Percentiles rank a stretch among this genome's conserved stretches.
phyloP scores from a whole-genome alignment of 1,140 invertebrate species.

The Anoplolepis gracilipes region DNA sequence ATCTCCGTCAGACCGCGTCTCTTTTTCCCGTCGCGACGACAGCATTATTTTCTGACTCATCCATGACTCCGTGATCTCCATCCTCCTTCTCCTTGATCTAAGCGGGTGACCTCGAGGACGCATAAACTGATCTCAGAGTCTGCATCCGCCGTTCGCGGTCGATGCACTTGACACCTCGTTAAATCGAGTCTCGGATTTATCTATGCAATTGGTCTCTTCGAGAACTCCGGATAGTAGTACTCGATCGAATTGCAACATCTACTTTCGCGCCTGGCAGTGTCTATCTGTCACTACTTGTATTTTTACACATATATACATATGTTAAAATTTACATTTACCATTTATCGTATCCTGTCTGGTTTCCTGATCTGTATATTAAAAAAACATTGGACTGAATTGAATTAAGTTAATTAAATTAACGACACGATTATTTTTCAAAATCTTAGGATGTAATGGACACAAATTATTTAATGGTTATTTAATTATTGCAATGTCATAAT shows the following conservation, averaged over 20 bases:
- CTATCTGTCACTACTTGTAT: not conserved
- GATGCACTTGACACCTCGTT: constrained; percentile 16
- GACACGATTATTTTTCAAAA: not conserved
- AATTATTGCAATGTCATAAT: not conserved
- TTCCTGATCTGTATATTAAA: not conserved
- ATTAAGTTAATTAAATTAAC: not conserved
- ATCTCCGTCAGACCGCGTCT: constrained; percentile 22
- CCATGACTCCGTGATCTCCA: constrained; percentile 21
- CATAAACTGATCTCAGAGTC: not conserved
- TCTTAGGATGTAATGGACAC: not conserved
- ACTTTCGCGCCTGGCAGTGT: not conserved
- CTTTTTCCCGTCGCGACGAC: constrained; percentile 17
- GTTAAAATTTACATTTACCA: not conserved
- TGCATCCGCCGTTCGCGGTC: not conserved
- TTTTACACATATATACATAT: not conserved
- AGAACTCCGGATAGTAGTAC: not conserved
- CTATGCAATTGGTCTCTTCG: not conserved
- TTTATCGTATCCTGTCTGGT: not conserved
- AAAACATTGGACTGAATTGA: not conserved
- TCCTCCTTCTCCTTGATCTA: not conserved
- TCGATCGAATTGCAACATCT: not conserved
- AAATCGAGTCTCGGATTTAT: constrained; percentile 13
- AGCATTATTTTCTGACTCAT: constrained; percentile 36
- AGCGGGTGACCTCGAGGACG: not conserved
- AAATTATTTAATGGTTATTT: not conserved